Evolutionary conservation across 2,797 vertebrate genomes (phyloP), one percentile per base, ranked within the genome.

Genomic region (Ctenosaura bakeri): DNA sequence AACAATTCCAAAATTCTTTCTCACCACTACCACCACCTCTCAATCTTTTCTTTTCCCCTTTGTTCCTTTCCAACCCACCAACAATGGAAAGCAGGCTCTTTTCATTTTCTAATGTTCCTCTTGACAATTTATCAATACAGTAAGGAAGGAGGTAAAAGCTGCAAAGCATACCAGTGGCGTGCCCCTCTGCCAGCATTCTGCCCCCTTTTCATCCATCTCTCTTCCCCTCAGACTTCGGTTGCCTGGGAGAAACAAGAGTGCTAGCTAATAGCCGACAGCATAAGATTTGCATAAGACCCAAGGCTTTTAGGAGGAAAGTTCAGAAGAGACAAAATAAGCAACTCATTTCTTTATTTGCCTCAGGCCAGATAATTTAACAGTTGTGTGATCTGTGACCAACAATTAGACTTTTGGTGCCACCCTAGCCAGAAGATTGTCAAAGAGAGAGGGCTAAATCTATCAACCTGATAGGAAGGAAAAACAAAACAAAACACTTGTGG

Each of bases 101-200:
- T 54, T 73, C n/a, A 26, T 85, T 85, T 85, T 85, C 50, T 74
- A 52, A 77, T 79, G 62, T 87, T 87, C 62, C 29, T 78, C 42
- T 78, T 66, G 38, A 66, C 50, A 42, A 32, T 78, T 22, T 66
- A 87, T 66, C 56, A 46, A 66, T 87, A 24, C 42, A 62, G 69
- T 66, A 66, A 7, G 5, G 38, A 69, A 66, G 24, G 62, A 46
- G 24, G 6, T 32, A 35, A 62, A 66, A 50, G n/a, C 80, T 56
- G 13, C 20, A 35, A 62, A 82, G 10, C 10, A 38, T 62, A 50
- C 12, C 10, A 50, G 46, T 14, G 24, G 46, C 20, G 6, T 59
- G n/a, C 54, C n/a, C 32, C 56, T 81, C 16, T 74, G 35, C n/a
- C 62, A 79, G 56, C 62, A 64, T 59, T 59, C 32, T 14, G 26